Percentiles rank a stretch among this genome's conserved stretches.
Conservation (phyloP, 2,797 vertebrate species). For the Pangasius sanitwongsei region DNA sequence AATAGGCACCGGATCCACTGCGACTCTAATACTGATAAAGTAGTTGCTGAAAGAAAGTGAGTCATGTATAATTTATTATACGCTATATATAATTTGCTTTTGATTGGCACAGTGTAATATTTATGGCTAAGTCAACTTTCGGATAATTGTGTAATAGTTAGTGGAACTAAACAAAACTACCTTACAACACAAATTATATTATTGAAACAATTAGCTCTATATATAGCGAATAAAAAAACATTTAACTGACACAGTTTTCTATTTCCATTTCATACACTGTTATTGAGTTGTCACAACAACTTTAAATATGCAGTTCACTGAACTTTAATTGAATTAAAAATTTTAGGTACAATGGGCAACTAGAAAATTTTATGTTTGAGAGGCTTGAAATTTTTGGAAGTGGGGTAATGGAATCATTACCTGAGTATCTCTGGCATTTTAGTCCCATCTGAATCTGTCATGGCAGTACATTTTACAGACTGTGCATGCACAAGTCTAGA, state of each 20-base stretch:
- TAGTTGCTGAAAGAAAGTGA: background rate
- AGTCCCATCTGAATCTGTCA: background rate
- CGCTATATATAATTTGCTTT: background rate
- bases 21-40: background rate
- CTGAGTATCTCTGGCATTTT: background rate
- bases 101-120: background rate
- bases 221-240: background rate
- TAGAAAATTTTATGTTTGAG: background rate
- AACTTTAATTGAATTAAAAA: background rate
- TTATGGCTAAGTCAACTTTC: background rate
- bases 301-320: background rate
- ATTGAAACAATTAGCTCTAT: background rate
- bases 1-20: too few relatives aligned
- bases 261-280: background rate
- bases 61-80: background rate
- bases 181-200: background rate
- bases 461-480: too few relatives aligned
- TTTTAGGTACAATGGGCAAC: background rate
- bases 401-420: background rate
- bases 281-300: background rate
- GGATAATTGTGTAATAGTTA: background rate
- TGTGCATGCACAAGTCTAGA: too few relatives aligned
- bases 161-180: background rate
- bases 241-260: too few relatives aligned
- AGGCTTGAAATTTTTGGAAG: background rate